Evolutionary conservation across 2,797 vertebrate genomes (phyloP), one percentile per base, ranked within the genome.

Genomic region (Harpagifer antarcticus): DNA sequence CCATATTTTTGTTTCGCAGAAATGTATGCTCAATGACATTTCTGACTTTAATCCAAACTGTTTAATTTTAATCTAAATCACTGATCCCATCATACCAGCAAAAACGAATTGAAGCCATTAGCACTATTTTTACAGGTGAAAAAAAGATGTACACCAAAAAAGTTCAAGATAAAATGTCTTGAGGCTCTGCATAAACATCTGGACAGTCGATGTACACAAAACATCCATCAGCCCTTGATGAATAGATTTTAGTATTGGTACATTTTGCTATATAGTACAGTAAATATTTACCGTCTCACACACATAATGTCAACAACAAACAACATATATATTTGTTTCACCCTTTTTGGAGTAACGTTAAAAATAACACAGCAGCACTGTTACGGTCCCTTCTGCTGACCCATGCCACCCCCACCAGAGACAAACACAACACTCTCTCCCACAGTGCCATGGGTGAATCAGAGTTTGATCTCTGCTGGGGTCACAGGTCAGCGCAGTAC

Each of bases 401-500:
- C 84, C 77, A 67, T 77, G 79, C 58, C 78, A 79, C 31, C 43
- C 31, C 49, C 61, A 67, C 4, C 76, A 55, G 80, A 77, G 68
- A 85, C 57, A 71, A 84, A 56, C 76, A 66, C 23, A 14, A 58
- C 72, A 83, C 74, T 45, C 79, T 87, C 86, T 81, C 88, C 81
- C 87, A 89, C 84, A 84, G 81, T 79, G 73, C 59, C 64, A 80
- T 55, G 75, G 83, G 65, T 81, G 78, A 89, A 72, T 68, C 80
- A 44, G 31, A 80, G 89, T 91, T 88, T 91, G 88, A 92, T 92
- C 91, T 92, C 64, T 76, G 73, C 68, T n/a, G 44, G 72, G 87
- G 84, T 92, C 81, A 77, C 54, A 87, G 91, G 90, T 89, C 90
- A 81, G 52, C 76, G 79, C 79, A 74, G 83, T 91, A 90, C 87